phyloP scores from a whole-genome alignment of 1,140 invertebrate species.

The Rhagoletis pomonella region DNA sequence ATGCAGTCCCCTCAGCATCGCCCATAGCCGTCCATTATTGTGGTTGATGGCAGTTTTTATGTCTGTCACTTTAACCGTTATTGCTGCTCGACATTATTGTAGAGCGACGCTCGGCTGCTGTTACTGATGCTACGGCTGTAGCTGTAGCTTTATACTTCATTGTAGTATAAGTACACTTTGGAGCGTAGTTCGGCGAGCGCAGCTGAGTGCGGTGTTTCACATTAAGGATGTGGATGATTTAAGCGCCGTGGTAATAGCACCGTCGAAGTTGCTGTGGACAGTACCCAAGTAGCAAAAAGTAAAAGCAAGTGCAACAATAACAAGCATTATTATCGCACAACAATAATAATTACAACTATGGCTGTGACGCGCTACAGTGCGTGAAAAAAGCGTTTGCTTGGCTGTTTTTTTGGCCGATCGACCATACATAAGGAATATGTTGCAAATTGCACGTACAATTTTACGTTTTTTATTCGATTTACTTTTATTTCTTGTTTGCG shows the following conservation, averaged over 20 bases:
- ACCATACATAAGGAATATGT: conserved; percentile 24
- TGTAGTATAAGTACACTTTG: neutral
- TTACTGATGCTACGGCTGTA: neutral
- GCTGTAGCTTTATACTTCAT: no score
- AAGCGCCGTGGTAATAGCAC: conserved; percentile 20
- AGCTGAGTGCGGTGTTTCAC: neutral
- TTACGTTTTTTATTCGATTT: neutral
- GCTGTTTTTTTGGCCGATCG: neutral
- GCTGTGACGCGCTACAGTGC: neutral
- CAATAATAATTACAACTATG: conserved; percentile 53
- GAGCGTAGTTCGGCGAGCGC: neutral
- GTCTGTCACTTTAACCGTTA: conserved; percentile 41
- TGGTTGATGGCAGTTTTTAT: conserved; percentile 49
- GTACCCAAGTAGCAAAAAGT: neutral
- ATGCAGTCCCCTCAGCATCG: neutral
- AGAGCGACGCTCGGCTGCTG: neutral
- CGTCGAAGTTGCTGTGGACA: neutral
- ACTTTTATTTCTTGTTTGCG: neutral
- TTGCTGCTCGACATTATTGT: conserved; percentile 25
- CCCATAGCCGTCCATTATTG: conserved; percentile 30
- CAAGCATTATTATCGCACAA: conserved; percentile 22
- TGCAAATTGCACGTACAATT: conserved; percentile 33
- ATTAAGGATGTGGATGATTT: conserved; percentile 51
- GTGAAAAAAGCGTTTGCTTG: neutral
- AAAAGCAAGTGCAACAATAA: neutral